Base-by-base conservation (phyloP, 2,888 invertebrate genomes). In the Caenorhabditis sp. region DNA sequence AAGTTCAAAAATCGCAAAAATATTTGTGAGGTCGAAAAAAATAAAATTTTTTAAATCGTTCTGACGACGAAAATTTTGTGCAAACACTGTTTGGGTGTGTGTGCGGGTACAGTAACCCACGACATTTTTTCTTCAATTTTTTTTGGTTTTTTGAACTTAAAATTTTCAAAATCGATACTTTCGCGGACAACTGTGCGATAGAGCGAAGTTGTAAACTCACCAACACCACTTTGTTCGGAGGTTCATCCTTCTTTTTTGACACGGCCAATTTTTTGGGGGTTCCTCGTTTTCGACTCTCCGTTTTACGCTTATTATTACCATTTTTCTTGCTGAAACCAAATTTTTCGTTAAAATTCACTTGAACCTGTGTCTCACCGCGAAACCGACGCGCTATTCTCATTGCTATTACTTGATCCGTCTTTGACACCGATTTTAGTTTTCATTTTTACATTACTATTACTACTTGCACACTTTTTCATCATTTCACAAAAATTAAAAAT, bases 171-270 rank as follows among this genome's bases (percentile, higher is more conserved):
- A n/a, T n/a, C n/a, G n/a, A n/a, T n/a, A n/a, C n/a, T n/a, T n/a
- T n/a, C n/a, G n/a, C n/a, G n/a, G n/a, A n/a, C n/a, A n/a, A n/a
- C 17, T 43, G 59, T 37, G 17, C 24, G 51, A 24, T 61, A 37
- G 37, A 37, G 37, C 36, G 31, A 58, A 43, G 14, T 49, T 2
- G 21, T 10, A 59, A 31, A 14, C n/a, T 14, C 14, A 43, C 14
- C 10, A 43, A 43, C 43, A 43, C 10, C 14, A 19, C 21, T 10
- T 31, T 31, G 31, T 31, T 31, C 31, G 31, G 31, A 4, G 31
- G 4, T 31, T 31, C 31, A 31, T 31, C 31, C 31, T 43, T 43
- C 43, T 43, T 43, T 43, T 43, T 43, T 17, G 43, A 17, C 17
- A 12, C 36, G 6, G 43, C 8, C 43, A 17, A 3, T 14, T 43